Base-by-base conservation (phyloP, 2,113 vertebrate genomes). In the Campylomormyrus tamandua region DNA sequence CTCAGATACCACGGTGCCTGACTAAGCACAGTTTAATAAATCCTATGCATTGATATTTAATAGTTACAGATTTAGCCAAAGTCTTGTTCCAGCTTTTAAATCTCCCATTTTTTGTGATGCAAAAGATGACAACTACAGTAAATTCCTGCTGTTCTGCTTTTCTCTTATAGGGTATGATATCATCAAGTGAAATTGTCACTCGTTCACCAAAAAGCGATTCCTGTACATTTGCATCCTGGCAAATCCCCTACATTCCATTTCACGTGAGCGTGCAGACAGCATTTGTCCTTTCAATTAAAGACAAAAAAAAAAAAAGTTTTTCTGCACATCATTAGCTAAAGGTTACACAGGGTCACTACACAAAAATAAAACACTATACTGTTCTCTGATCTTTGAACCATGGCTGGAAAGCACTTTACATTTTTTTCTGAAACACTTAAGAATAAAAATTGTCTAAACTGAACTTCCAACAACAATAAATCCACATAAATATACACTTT, bases 321-420 rank as follows among this genome's bases (percentile, higher is more conserved):
- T 62, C n/a, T 89, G 52, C 39, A 84, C 77, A 62, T 62, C 42
- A 88, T 90, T 90, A 91, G 56, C 39, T 83, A 87, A 83, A 90
- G 88, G 89, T 91, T 89, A 87, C 91, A 24, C 70, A 89, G 91
- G 92, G 90, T 94, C 90, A 6, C 91, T 88, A 91, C 84, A 90
- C 91, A 84, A 92, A 90, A 90, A 95, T 94, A 94, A 93, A 94
- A 93, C 84, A 31, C 89, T 89, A 52, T 42, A 58, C 62, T 58
- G 90, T 91, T 91, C 92, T 94, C 93, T 93, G 94, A 95, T 93
- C 94, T 92, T 91, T 93, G 94, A 95, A 92, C 94, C 93, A 66
- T 39, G 91, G 93, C 93, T 91, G 87, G 89, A 42, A 88, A 85
- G 31, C 87, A 70, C 27, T 45, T 24, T 27, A 9, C 7, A 42